Conservation (phyloP, 2,113 vertebrate genomes). For the Onychorhynchus coronatus region DNA sequence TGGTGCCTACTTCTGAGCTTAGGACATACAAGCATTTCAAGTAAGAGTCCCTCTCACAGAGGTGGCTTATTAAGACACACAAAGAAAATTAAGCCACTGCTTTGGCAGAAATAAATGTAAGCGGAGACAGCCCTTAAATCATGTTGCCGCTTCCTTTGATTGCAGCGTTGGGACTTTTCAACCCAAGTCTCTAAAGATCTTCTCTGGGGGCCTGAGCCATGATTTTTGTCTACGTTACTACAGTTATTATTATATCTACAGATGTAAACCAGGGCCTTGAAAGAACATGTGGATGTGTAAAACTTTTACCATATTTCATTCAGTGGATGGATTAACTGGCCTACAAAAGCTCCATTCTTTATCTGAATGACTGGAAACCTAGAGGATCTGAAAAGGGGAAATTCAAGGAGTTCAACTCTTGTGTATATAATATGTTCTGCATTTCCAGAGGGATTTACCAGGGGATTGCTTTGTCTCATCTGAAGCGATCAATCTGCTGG, state of each 20-base stretch:
- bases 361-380: conserved; percentile 45
- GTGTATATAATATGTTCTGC: conserved; percentile 26
- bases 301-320: conserved; percentile 55
- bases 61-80: conserved; percentile 32
- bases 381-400: conserved; percentile 52
- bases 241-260: conserved; percentile 34
- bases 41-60: conserved; percentile 3
- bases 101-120: conserved; percentile 38
- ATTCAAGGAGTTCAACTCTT: conserved; percentile 45
- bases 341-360: conserved; percentile 60
- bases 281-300: conserved; percentile 38
- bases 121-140: background rate
- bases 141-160: conserved; percentile 35
- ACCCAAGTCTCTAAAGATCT: conserved; percentile 17
- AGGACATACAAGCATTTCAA: background rate
- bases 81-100: conserved; percentile 44
- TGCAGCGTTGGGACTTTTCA: background rate
- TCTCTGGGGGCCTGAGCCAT: background rate
- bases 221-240: conserved; percentile 24
- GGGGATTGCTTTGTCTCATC: conserved; percentile 51
- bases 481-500: conserved; percentile 51
- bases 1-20: background rate
- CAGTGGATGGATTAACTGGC: conserved; percentile 46
- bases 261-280: conserved; percentile 31
- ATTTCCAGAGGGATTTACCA: conserved; percentile 54